Evolutionary conservation across 2,113 vertebrate genomes (phyloP), one percentile per base, ranked within the genome.

Genomic region (Rhinichthys klamathensis): DNA sequence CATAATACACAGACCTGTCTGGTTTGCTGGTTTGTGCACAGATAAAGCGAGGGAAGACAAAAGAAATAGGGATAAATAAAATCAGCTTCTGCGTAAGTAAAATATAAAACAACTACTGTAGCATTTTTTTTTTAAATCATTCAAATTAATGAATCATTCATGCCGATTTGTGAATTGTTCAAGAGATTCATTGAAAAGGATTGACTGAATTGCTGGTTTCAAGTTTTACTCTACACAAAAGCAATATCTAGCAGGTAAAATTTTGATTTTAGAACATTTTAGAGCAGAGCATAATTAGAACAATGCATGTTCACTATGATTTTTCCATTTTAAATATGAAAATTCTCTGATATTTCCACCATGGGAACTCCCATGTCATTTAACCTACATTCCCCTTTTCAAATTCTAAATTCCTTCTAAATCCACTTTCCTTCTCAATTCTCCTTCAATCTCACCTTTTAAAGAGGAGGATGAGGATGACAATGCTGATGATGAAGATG

Each of bases 401-500:
- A 35, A 54, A 65, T n/a, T 67, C 12, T 44, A 16, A 2, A 18
- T 4, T 30, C 30, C 30, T 30, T 30, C 30, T 30, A 30, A 30
- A 30, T 30, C 1, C 21, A 27, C 10, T 30, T 60, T n/a, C 23
- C 16, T 32, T 25, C 32, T 35, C 35, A 44, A 35, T 16, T 38
- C n/a, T 41, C 72, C 18, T 56, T 15, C 21, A 35, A 16, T 46
- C 93, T 91, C 95, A 99, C 98, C 98, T 99, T 94, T 99, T 99
- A 92, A 99, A 99, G 81, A 99, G 97, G 65, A 99, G 96, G 89
- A 99, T 99, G 91, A 98, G 98, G 89, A 99, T 99, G 91, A 99
- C 98, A 88, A 99, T 99, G 92, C 98, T 99, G 92, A 99, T 98
- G 89, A 99, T 99, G 93, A 99, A 99, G 88, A 99, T 97, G 85